Evolutionary conservation across 1,140 invertebrate species (phyloP).

Genomic region (Drosophila mayri): DNA sequence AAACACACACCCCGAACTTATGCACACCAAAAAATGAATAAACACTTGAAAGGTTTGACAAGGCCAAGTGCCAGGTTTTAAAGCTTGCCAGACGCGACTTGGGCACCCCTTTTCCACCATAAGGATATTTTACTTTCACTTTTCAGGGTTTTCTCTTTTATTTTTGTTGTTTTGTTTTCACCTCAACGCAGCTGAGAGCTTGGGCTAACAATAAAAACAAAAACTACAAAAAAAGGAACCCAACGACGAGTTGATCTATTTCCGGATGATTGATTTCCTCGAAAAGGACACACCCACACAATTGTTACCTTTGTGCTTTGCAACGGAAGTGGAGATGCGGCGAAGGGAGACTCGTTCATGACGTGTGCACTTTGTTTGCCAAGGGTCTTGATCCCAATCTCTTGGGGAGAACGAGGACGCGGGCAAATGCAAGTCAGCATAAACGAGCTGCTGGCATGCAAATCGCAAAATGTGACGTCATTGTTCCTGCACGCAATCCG

Average conservation of each 20-base stretch:
- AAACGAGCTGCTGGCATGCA: constrained; percentile 75
- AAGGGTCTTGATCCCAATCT: constrained; percentile 44
- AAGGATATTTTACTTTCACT: constrained; percentile 16
- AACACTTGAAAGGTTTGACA: constrained; percentile 15
- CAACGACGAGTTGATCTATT: constrained; percentile 71
- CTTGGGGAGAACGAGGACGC: neutral
- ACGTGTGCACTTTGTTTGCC: constrained; percentile 63
- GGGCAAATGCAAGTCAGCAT: constrained; percentile 69
- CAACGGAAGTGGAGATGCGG: constrained; percentile 36
- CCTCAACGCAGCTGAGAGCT: constrained; percentile 23
- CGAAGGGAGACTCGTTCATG: constrained; percentile 41
- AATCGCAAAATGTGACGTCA: constrained; percentile 68
- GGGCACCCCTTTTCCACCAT: neutral
- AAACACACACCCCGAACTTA: constrained; percentile 9
- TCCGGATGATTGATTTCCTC: constrained; percentile 78
- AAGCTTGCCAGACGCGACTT: constrained; percentile 24
- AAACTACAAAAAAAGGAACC: constrained; percentile 45
- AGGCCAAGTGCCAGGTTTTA: constrained; percentile 17
- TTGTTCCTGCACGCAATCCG: constrained; percentile 57
- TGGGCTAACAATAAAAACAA: constrained; percentile 62
- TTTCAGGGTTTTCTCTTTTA: constrained; percentile 14
- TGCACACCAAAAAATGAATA: constrained; percentile 20
- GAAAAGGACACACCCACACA: constrained; percentile 50
- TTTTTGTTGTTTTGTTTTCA: constrained; percentile 27
- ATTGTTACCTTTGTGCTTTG: constrained; percentile 36